These are phyloP conservation scores for Triplophysa dalaica DNA, from an alignment of 2,113 vertebrate genomes.

Conservation along the genomic window DNA sequence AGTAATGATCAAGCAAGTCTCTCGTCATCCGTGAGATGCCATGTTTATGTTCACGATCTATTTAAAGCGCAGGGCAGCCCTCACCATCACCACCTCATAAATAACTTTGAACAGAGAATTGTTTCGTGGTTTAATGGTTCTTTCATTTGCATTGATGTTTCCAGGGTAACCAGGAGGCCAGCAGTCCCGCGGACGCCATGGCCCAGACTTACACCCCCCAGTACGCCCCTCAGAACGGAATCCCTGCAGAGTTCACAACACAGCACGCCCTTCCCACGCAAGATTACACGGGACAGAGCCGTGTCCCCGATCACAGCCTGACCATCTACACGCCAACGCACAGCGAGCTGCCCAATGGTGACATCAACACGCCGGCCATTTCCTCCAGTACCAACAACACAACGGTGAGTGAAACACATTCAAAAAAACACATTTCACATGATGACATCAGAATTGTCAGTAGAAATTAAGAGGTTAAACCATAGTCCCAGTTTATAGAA, in stretches of 20 bases:
- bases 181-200: conserved; percentile 90
- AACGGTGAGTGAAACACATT: conserved; percentile 79
- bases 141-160: conserved; percentile 19
- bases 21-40: conserved; percentile 66
- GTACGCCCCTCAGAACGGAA: conserved; percentile 89
- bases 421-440: too few relatives aligned
- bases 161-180: conserved; percentile 94
- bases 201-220: conserved; percentile 93
- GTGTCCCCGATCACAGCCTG: conserved; percentile 89
- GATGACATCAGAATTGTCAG: not conserved
- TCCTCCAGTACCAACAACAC: conserved; percentile 79
- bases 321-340: conserved; percentile 91
- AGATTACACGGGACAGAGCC: conserved; percentile 89
- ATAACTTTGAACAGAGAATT: too few relatives aligned
- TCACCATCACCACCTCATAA: not conserved
- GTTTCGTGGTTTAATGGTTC: not conserved
- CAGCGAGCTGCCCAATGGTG: conserved; percentile 81
- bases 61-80: conserved; percentile 57
- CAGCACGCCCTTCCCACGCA: conserved; percentile 83
- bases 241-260: conserved; percentile 84
- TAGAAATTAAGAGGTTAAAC: not conserved
- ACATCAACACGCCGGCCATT: conserved; percentile 84
- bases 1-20: conserved; percentile 67
- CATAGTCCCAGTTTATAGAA: too few relatives aligned
- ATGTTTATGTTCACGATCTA: conserved; percentile 60